Evolutionary conservation across 2,113 vertebrate genomes (phyloP).

Genomic region (Fregetta grallaria): DNA sequence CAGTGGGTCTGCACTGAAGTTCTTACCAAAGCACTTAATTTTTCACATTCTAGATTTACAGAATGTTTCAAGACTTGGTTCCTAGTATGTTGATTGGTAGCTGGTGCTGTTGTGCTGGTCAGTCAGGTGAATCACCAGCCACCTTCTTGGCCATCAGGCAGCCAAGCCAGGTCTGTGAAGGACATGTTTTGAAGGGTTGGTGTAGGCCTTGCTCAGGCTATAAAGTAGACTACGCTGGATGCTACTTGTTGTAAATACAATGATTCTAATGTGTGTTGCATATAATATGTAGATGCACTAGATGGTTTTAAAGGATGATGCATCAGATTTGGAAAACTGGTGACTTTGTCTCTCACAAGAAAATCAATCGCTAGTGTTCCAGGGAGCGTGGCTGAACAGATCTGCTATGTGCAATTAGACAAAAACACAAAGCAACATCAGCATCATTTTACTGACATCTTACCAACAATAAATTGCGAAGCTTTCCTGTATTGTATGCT

Average conservation of each 20-base stretch:
- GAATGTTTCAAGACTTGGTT: background rate
- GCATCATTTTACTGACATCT: background rate
- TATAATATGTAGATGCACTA: background rate
- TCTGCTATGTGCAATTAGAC: background rate
- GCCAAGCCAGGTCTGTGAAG: background rate
- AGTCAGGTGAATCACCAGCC: background rate
- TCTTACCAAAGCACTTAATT: background rate
- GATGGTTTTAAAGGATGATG: background rate
- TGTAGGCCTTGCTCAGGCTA: background rate
- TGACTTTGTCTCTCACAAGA: background rate
- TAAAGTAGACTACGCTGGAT: background rate
- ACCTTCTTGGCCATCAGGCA: background rate
- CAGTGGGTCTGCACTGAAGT: background rate
- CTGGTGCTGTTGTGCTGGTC: background rate
- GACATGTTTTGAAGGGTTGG: background rate
- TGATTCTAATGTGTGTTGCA: background rate
- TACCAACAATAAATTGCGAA: background rate
- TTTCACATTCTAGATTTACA: background rate
- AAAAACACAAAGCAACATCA: background rate
- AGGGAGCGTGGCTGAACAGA: background rate
- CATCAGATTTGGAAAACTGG: background rate
- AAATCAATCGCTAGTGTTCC: background rate
- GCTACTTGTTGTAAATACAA: background rate
- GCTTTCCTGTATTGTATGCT: background rate
- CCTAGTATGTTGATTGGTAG: background rate